Conservation (phyloP, 2,888 invertebrate genomes). For the Alcis repandata region DNA sequence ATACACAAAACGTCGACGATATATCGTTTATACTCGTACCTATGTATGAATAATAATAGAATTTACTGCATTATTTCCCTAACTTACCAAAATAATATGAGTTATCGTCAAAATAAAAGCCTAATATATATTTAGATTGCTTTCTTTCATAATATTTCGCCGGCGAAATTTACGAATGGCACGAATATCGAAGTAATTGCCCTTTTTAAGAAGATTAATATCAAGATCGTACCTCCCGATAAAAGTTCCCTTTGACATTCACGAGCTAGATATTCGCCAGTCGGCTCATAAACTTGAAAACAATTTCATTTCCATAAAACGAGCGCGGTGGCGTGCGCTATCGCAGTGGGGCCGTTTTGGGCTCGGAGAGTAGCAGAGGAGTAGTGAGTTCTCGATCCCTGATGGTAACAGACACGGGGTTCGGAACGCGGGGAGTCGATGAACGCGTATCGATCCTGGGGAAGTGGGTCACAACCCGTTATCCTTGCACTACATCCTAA, state of each 20-base stretch:
- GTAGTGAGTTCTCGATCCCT: constrained; percentile 29
- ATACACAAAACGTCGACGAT: neutral
- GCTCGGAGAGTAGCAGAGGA: neutral
- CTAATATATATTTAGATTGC: neutral
- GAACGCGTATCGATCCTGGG: constrained; percentile 85
- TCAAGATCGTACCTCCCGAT: constrained; percentile 20
- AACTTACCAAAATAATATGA: neutral
- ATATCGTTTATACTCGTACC: no score
- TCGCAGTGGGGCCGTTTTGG: constrained; percentile 6
- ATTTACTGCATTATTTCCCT: neutral
- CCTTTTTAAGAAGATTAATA: constrained; percentile 14
- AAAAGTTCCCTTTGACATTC: constrained; percentile 39
- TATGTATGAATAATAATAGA: constrained; percentile 11
- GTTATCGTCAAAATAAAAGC: neutral
- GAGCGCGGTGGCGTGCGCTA: constrained; percentile 41
- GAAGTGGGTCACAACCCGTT: constrained; percentile 84
- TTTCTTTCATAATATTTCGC: neutral
- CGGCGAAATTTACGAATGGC: constrained; percentile 16
- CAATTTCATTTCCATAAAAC: constrained; percentile 48
- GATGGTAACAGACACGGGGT: constrained; percentile 59
- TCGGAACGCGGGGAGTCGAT: constrained; percentile 78
- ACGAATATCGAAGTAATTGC: constrained; percentile 13
- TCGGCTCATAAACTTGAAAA: constrained; percentile 44
- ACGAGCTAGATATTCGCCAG: constrained; percentile 38
- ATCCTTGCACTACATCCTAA: constrained; percentile 76